Evolutionary conservation across 53 echinoderm and acorn worm species (phyloP).

Genomic region (Antedon mediterranea): DNA sequence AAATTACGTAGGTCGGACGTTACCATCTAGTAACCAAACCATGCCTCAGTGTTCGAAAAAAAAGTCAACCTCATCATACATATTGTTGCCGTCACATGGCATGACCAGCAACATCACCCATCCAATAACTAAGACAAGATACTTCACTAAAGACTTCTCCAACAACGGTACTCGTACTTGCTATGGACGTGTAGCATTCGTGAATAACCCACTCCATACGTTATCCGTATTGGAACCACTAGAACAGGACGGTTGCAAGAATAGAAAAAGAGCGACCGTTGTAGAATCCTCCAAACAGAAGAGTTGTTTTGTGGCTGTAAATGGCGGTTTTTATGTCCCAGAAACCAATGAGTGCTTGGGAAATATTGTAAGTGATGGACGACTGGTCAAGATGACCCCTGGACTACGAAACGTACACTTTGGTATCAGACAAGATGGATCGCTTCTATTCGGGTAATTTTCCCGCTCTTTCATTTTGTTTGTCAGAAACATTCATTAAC

Average conservation of each 20-base stretch:
- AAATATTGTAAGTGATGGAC: conserved; percentile 64
- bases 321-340: conserved; percentile 80
- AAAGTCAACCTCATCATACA: too few species aligned
- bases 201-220: conserved; percentile 46
- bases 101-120: conserved; percentile 17
- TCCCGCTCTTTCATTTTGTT: too few species aligned
- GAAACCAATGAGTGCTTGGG: conserved; percentile 77
- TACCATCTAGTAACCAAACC: too few species aligned
- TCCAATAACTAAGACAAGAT: conserved; percentile 38
- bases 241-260: conserved; percentile 42
- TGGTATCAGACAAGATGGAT: conserved; percentile 74
- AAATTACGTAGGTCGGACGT: too few species aligned
- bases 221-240: conserved; percentile 73
- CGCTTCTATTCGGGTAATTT: conserved; percentile 68
- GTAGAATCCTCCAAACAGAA: conserved; percentile 44
- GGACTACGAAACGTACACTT: conserved; percentile 96
- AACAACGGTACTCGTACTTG: conserved; percentile 8
- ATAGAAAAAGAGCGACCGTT: conserved; percentile 32
- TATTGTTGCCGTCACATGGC: conserved; percentile 15
- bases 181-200: conserved; percentile 51
- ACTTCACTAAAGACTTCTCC: conserved; percentile 39
- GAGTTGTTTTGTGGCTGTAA: conserved; percentile 56
- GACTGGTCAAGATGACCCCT: conserved; percentile 39
- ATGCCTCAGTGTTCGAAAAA: too few species aligned
- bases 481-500: too few species aligned